phyloP scores from a whole-genome alignment of 2,888 invertebrate species.

The Harpalus rubripes region DNA sequence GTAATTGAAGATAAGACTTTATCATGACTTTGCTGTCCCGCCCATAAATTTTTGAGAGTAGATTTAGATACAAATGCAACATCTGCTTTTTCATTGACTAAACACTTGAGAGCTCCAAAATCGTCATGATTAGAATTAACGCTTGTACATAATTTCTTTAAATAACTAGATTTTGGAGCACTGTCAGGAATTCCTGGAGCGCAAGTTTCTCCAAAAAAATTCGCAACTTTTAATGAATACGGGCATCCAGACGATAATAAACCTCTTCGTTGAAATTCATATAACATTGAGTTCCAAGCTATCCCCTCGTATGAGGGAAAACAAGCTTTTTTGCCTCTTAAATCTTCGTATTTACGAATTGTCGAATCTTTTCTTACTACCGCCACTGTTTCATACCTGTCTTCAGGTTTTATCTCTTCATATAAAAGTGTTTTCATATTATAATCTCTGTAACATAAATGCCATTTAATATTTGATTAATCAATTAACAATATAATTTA shows the following conservation, averaged over 20 bases:
- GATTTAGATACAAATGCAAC: slow-evolving; percentile 85
- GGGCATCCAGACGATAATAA: slow-evolving; percentile 76
- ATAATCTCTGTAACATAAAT: slow-evolving; percentile 77
- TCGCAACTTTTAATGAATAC: slow-evolving; percentile 71
- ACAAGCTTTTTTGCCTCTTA: slow-evolving; percentile 86
- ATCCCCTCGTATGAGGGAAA: slow-evolving; percentile 90
- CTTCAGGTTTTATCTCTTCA: slow-evolving; percentile 81
- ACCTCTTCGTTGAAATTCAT: slow-evolving; percentile 76
- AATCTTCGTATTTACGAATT: slow-evolving; percentile 81
- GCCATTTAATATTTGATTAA: neutral
- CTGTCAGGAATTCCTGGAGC: slow-evolving; percentile 78
- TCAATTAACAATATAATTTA: slow-evolving; percentile 3
- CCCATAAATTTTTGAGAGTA: slow-evolving; percentile 71
- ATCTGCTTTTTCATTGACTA: slow-evolving; percentile 85
- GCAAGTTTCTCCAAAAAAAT: slow-evolving; percentile 86
- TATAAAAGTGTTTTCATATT: slow-evolving; percentile 81
- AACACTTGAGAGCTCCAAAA: slow-evolving; percentile 82
- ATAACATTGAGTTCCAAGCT: slow-evolving; percentile 82
- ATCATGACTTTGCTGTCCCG: slow-evolving; percentile 78
- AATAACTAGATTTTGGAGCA: slow-evolving; percentile 70
- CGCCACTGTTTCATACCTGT: slow-evolving; percentile 83
- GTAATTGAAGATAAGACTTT: slow-evolving; percentile 76
- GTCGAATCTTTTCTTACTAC: slow-evolving; percentile 82
- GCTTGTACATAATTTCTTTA: slow-evolving; percentile 73
- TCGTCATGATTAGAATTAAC: slow-evolving; percentile 80